Evolutionary conservation across 1,140 invertebrate species (phyloP).

Genomic region (Odontomachus brunneus): DNA sequence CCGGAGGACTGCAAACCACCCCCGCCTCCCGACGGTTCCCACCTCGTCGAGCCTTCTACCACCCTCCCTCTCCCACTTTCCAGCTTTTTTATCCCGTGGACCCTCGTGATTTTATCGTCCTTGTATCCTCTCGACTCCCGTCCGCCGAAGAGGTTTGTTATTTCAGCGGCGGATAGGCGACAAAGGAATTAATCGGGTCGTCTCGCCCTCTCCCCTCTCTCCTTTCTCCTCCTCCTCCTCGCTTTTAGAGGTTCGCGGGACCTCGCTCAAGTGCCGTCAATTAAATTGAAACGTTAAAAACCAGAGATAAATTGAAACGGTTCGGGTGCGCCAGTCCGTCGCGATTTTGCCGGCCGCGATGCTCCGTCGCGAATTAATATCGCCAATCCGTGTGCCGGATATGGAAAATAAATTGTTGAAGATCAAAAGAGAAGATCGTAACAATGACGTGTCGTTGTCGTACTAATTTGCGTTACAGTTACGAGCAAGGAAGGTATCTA

Average conservation of each 20-base stretch:
- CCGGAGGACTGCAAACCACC: constrained; percentile 59
- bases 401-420: not conserved
- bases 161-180: constrained; percentile 78
- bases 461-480: too few relatives aligned
- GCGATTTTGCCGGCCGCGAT: too few relatives aligned
- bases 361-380: too few relatives aligned
- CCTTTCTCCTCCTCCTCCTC: constrained; percentile 34
- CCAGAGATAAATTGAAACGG: constrained; percentile 71
- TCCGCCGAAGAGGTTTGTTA: constrained; percentile 83
- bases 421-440: not conserved
- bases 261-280: constrained; percentile 72
- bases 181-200: constrained; percentile 82
- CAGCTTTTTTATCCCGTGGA: constrained; percentile 74
- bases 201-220: constrained; percentile 53
- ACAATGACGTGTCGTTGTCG: too few relatives aligned
- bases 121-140: constrained; percentile 82
- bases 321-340: constrained; percentile 4
- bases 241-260: constrained; percentile 30
- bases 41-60: constrained; percentile 12
- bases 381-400: too few relatives aligned
- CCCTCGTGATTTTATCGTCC: constrained; percentile 83
- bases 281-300: constrained; percentile 77
- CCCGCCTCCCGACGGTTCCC: constrained; percentile 35
- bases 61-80: constrained; percentile 44
- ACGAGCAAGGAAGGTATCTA: too few relatives aligned